Percentiles rank a stretch among this genome's conserved stretches.
Evolutionary conservation across 2,113 vertebrate species (phyloP).

Genomic region (Pterocles orientalis): DNA sequence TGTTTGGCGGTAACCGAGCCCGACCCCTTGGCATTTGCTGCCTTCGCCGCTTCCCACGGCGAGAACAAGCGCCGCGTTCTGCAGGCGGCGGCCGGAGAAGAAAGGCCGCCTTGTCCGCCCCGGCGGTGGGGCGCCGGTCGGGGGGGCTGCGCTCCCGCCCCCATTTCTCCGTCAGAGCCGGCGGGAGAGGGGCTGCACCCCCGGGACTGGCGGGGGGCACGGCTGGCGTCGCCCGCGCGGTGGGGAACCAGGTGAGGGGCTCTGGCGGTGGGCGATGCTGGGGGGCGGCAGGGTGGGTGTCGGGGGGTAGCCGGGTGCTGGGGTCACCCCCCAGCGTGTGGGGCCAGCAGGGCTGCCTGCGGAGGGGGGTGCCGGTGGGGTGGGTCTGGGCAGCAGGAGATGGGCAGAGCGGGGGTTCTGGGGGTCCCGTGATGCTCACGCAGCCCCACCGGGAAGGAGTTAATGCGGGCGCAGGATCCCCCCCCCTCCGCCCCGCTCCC

Average conservation of each 20-base stretch:
- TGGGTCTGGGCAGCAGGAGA: background rate
- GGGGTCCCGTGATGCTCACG: no score
- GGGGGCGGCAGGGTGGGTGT: no score
- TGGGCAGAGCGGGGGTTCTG: background rate
- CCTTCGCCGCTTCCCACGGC: conserved; percentile 38
- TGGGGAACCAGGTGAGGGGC: background rate
- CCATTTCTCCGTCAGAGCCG: conserved; percentile 52
- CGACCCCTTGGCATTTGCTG: conserved; percentile 62
- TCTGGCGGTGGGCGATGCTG: background rate
- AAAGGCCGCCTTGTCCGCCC: conserved; percentile 59
- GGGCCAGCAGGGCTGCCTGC: no score
- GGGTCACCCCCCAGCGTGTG: background rate
- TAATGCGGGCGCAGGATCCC: background rate
- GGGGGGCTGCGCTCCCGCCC: background rate
- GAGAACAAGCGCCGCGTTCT: conserved; percentile 66
- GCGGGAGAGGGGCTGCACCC: conserved; percentile 40
- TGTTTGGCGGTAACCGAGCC: background rate
- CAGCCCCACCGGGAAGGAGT: background rate
- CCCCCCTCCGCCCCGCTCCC: background rate
- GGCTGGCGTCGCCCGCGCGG: rapidly evolving
- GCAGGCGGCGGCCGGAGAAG: conserved; percentile 46
- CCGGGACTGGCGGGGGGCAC: background rate
- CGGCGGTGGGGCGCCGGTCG: conserved; percentile 17
- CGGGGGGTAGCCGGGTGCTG: background rate
- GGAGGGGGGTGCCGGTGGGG: no score